Conservation (phyloP, 2,797 vertebrate species). For the Coreius guichenoti region DNA sequence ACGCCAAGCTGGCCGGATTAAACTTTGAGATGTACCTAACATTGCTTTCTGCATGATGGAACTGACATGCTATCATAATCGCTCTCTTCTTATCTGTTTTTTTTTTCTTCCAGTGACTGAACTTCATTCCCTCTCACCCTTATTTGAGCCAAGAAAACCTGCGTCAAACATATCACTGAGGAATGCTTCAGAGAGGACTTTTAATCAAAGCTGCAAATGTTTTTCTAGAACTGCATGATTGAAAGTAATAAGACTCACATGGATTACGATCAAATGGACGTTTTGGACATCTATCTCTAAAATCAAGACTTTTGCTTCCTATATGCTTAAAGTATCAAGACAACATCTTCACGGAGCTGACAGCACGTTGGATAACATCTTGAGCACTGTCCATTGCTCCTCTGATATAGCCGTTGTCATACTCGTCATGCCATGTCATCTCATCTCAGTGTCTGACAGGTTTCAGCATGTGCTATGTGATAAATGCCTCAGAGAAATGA, state of each 20-base stretch:
- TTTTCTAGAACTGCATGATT: slow-evolving; percentile 43
- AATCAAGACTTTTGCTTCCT: neutral
- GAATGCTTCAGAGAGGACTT: slow-evolving; percentile 45
- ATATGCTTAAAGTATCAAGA: neutral
- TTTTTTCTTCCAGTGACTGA: neutral
- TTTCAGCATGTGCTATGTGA: neutral
- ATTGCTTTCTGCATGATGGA: slow-evolving; percentile 39
- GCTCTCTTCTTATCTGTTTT: slow-evolving; percentile 14
- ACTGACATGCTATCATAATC: slow-evolving; percentile 54
- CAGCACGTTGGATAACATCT: slow-evolving; percentile 20
- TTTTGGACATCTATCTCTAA: slow-evolving; percentile 30
- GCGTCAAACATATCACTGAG: slow-evolving; percentile 49
- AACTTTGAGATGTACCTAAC: slow-evolving; percentile 47
- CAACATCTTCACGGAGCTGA: neutral
- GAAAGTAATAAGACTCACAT: slow-evolving; percentile 44
- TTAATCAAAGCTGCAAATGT: slow-evolving; percentile 39
- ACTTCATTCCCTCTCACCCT: slow-evolving; percentile 9
- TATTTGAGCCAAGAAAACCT: slow-evolving; percentile 42
- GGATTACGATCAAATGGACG: slow-evolving; percentile 35
- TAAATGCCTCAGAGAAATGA: neutral
- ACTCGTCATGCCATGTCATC: neutral
- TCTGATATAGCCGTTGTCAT: slow-evolving; percentile 29
- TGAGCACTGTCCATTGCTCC: slow-evolving; percentile 10
- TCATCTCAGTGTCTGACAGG: slow-evolving; percentile 7
- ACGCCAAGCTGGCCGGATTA: slow-evolving; percentile 39